Evolutionary conservation across 2,888 invertebrate genomes (phyloP).

Genomic region (Spatulosminthurus flaviceps): DNA sequence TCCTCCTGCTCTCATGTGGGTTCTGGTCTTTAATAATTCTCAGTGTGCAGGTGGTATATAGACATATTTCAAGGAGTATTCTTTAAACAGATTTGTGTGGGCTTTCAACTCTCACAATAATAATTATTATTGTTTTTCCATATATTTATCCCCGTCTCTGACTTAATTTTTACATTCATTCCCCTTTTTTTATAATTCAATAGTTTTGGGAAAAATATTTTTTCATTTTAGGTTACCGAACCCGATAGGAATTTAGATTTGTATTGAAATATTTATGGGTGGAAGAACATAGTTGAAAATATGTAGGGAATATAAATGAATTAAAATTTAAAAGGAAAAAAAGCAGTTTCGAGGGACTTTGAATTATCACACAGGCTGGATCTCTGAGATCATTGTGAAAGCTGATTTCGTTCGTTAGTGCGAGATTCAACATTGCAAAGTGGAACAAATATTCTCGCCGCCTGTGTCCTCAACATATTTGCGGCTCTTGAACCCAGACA

Average conservation of each 20-base stretch:
- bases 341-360: conserved; percentile 25
- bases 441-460: conserved; percentile 45
- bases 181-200: too few relatives aligned
- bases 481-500: conserved; percentile 48
- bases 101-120: too few relatives aligned
- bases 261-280: too few relatives aligned
- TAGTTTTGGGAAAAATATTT: too few relatives aligned
- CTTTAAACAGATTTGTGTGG: conserved; percentile 11
- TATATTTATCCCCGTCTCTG: neutral
- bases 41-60: conserved; percentile 15
- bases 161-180: too few relatives aligned
- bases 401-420: conserved; percentile 50
- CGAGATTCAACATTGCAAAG: conserved; percentile 39
- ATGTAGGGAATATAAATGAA: neutral
- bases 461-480: conserved; percentile 39
- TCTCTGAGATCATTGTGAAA: conserved; percentile 51
- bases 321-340: neutral
- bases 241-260: too few relatives aligned
- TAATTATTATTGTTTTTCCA: neutral
- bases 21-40: neutral
- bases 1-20: neutral
- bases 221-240: too few relatives aligned
- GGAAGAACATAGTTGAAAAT: neutral
- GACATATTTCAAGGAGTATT: neutral
- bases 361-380: conserved; percentile 34